These are phyloP conservation scores for Pluvialis apricaria DNA, from an alignment of 2,113 vertebrate species.

Conservation along the genomic window DNA sequence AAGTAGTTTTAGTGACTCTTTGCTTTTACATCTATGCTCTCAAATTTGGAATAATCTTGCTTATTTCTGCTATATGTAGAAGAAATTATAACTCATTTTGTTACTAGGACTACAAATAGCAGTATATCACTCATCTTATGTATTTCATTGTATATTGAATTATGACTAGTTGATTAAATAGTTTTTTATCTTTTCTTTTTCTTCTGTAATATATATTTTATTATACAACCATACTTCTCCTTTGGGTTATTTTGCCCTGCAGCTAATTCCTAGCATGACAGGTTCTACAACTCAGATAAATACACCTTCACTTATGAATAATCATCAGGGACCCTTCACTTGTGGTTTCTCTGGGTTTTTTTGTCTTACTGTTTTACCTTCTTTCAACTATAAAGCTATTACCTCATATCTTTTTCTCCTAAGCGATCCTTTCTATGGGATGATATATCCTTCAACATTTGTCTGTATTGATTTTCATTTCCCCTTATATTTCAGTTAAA, in stretches of 20 bases:
- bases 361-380: not conserved
- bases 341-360: not conserved
- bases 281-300: not conserved
- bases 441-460: not conserved
- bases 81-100: not conserved
- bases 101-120: not conserved
- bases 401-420: not conserved
- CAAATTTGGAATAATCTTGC: not conserved
- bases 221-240: not conserved
- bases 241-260: not conserved
- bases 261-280: not conserved
- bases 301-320: not conserved
- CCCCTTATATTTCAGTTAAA: not conserved
- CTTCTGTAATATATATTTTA: not conserved
- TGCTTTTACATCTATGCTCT: not conserved
- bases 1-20: not conserved
- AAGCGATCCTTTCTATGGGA: not conserved
- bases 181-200: not conserved
- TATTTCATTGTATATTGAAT: not conserved
- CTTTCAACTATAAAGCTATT: not conserved
- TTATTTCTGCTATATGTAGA: not conserved
- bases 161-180: not conserved
- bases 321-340: not conserved
- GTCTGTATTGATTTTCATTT: constrained; percentile 3
- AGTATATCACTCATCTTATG: not conserved